Conservation (phyloP, 1,140 invertebrate genomes). For the Centruroides sculpturatus region DNA sequence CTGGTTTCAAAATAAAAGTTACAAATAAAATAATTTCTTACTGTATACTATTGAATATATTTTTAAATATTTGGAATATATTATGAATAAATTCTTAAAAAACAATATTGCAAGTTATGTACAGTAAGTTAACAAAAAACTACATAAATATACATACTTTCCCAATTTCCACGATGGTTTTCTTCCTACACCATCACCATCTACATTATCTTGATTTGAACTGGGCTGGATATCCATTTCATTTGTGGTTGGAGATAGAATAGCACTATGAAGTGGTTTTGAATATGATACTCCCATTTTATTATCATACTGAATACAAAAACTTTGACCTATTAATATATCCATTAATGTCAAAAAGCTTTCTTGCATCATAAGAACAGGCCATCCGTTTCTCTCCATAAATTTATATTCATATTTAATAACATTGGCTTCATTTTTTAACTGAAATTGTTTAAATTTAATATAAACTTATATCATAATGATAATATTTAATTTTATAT, state of each 20-base stretch:
- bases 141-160: no score
- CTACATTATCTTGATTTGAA: not conserved
- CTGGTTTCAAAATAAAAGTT: no score
- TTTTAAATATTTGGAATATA: no score
- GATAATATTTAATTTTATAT: no score
- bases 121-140: no score
- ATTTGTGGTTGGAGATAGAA: not conserved
- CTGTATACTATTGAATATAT: no score
- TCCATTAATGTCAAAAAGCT: slow-evolving; percentile 22
- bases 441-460: slow-evolving; percentile 1
- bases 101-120: no score
- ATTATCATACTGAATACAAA: slow-evolving; percentile 10
- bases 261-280: not conserved
- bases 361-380: slow-evolving; percentile 26
- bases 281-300: not conserved
- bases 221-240: not conserved
- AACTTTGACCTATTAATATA: slow-evolving; percentile 20
- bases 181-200: not conserved
- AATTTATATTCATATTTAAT: slow-evolving; percentile 21
- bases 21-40: no score
- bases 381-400: slow-evolving; percentile 28
- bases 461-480: no score
- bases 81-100: no score
- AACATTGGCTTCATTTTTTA: slow-evolving; percentile 4
- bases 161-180: no score